Percentiles rank a stretch among this genome's conserved stretches.
Evolutionary conservation across 2,888 invertebrate genomes (phyloP).

Genomic region (Eulithis prunata): DNA sequence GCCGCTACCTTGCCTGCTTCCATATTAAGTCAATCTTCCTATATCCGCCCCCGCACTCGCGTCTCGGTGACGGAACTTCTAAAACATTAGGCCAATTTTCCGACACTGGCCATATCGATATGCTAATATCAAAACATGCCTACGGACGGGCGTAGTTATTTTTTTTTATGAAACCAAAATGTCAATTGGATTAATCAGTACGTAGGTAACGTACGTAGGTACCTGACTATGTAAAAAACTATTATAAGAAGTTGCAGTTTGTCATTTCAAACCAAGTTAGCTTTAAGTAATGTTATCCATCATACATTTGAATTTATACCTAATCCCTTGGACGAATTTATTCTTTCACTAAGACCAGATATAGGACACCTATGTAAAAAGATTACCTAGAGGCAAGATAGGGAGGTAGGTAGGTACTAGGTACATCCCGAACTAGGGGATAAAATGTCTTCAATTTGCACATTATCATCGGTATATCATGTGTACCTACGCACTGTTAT

Average conservation of each 20-base stretch:
- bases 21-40: conserved; percentile 78
- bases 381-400: too few species aligned
- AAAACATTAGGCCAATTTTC: conserved; percentile 58
- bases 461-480: too few species aligned
- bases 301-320: too few species aligned
- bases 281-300: conserved; percentile 16
- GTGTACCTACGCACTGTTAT: too few species aligned
- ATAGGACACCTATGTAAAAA: too few species aligned
- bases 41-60: conserved; percentile 76
- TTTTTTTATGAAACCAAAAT: conserved; percentile 43
- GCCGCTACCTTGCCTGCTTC: conserved; percentile 52
- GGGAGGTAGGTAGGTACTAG: too few species aligned
- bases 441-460: too few species aligned
- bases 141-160: conserved; percentile 38
- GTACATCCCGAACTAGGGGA: too few species aligned
- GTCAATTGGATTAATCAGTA: conserved; percentile 28
- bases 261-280: conserved; percentile 9
- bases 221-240: too few species aligned
- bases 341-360: too few species aligned
- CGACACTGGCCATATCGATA: conserved; percentile 60
- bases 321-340: too few species aligned
- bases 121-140: conserved; percentile 57
- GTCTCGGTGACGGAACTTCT: conserved; percentile 62
- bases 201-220: too few species aligned
- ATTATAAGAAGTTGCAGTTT: conserved; percentile 1